Evolutionary conservation across 2,113 vertebrate species (phyloP).

Genomic region (Tetrax tetrax): DNA sequence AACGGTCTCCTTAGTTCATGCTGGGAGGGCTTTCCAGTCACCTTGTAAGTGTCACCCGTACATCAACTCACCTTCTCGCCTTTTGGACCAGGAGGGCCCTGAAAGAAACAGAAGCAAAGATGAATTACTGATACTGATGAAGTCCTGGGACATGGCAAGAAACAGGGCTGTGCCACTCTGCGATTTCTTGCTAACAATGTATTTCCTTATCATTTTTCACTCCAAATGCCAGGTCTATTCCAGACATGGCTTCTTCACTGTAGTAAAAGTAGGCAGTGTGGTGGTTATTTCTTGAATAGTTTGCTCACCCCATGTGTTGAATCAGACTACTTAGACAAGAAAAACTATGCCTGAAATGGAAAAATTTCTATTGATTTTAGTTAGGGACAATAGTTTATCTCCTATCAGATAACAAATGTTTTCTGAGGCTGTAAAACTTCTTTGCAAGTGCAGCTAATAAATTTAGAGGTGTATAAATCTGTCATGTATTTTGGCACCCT

Average conservation of each 20-base stretch:
- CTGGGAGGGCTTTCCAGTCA: conserved; percentile 43
- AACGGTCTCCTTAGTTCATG: conserved; percentile 38
- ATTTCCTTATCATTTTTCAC: neutral
- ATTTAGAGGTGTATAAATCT: conserved; percentile 28
- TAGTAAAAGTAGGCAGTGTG: neutral
- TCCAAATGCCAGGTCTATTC: neutral
- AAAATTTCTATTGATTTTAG: neutral
- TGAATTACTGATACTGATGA: neutral
- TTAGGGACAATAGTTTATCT: neutral
- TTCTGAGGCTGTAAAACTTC: neutral
- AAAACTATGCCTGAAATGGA: neutral
- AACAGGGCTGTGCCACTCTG: neutral
- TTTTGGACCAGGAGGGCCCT: conserved; percentile 92
- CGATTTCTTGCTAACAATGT: neutral
- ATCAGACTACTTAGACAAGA: neutral
- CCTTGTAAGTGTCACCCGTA: neutral
- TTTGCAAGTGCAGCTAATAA: conserved; percentile 11
- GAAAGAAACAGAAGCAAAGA: conserved; percentile 51
- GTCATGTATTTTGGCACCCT: conserved; percentile 9
- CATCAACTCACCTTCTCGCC: conserved; percentile 94
- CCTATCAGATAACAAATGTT: neutral
- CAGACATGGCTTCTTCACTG: neutral
- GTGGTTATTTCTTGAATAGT: neutral
- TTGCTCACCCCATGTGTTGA: neutral
- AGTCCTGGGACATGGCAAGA: neutral